Evolutionary conservation across 2,113 vertebrate species (phyloP).

Genomic region (Hemiprocne comata): DNA sequence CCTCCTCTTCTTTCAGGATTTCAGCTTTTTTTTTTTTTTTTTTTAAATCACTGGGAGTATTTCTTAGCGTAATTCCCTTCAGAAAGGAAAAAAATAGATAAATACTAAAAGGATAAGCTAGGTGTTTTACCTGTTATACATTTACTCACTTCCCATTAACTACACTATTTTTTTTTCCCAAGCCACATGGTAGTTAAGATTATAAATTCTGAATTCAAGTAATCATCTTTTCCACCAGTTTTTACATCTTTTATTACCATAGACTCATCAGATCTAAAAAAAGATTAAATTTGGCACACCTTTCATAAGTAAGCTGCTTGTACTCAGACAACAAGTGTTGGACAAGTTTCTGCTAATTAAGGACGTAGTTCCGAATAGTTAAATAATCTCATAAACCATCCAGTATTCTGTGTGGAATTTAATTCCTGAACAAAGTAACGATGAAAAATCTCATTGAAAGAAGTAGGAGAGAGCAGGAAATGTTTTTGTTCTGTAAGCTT

Average conservation of each 20-base stretch:
- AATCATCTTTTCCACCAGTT: background rate
- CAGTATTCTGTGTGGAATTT: background rate
- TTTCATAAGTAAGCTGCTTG: background rate
- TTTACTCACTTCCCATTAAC: background rate
- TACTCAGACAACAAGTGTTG: background rate
- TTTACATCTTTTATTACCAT: background rate
- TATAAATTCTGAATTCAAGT: background rate
- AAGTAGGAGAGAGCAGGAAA: background rate
- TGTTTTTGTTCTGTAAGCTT: background rate
- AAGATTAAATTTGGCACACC: background rate
- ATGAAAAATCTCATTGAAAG: background rate
- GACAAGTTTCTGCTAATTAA: background rate
- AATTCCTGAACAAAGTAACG: background rate
- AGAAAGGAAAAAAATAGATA: background rate
- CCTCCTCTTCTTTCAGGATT: background rate
- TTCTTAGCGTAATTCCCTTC: background rate
- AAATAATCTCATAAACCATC: background rate
- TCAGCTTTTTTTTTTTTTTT: background rate
- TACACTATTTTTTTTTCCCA: background rate
- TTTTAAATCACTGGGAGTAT: fast-evolving
- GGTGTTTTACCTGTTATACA: background rate
- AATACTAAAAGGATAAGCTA: background rate
- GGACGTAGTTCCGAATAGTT: background rate
- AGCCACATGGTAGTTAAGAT: background rate
- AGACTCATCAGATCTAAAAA: background rate